A percentile compares a stretch with the other conserved stretches of the same genome.
These are phyloP conservation scores for Coelopa pilipes DNA, from an alignment of 2,888 invertebrate species.

Conservation along the genomic window DNA sequence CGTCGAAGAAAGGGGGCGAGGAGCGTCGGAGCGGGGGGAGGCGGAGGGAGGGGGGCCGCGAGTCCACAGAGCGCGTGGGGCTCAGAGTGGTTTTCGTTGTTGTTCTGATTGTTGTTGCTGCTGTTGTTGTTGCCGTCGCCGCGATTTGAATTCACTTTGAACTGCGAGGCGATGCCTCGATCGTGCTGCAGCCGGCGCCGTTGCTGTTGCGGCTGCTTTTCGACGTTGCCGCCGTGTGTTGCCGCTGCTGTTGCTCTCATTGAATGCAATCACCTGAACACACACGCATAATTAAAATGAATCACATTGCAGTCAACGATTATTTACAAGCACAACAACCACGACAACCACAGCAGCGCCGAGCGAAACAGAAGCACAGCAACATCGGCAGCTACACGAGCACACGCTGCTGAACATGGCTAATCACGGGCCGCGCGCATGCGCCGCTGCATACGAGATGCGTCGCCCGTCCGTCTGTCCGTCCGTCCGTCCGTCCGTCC, in stretches of 20 bases:
- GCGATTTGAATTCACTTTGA: slow-evolving; percentile 24
- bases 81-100: background rate
- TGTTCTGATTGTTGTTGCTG: too few relatives aligned
- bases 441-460: slow-evolving; percentile 10
- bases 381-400: background rate
- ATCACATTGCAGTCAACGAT: slow-evolving; percentile 44
- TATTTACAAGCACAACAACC: slow-evolving; percentile 35
- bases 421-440: slow-evolving; percentile 26
- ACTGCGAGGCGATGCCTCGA: slow-evolving; percentile 12
- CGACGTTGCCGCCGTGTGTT: too few relatives aligned
- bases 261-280: slow-evolving; percentile 40
- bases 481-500: background rate
- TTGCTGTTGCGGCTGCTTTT: too few relatives aligned
- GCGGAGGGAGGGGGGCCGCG: too few relatives aligned
- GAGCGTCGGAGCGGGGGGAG: too few relatives aligned
- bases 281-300: slow-evolving; percentile 50
- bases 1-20: too few relatives aligned
- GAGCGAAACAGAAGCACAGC: background rate
- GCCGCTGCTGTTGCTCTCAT: slow-evolving; percentile 28
- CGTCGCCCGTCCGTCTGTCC: background rate
- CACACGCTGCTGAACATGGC: slow-evolving; percentile 29
- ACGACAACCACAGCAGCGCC: slow-evolving; percentile 1
- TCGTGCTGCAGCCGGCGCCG: background rate
- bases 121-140: background rate
- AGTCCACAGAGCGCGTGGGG: background rate